Conservation (phyloP, 2,797 vertebrate species). For the Heterohyrax brucei region DNA sequence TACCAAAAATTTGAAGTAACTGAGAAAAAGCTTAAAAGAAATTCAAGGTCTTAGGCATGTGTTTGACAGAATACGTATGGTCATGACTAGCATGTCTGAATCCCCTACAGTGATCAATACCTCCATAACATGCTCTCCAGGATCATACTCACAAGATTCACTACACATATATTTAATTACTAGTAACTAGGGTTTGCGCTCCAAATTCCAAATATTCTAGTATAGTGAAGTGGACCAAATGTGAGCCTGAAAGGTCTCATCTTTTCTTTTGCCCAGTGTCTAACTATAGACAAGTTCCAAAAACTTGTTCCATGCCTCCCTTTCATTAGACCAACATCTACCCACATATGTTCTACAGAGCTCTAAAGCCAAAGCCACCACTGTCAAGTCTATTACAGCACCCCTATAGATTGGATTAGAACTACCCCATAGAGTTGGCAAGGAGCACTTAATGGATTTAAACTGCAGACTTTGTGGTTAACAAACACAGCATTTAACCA, state of each 20-base stretch:
- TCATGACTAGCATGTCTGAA: background rate
- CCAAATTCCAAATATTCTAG: background rate
- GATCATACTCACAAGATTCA: background rate
- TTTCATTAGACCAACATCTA: background rate
- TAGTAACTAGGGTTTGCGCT: background rate
- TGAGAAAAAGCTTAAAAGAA: background rate
- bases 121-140: background rate
- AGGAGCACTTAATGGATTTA: too few relatives aligned
- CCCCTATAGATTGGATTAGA: too few relatives aligned
- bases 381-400: too few relatives aligned
- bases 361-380: background rate
- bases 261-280: background rate
- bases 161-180: background rate
- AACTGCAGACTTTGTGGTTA: too few relatives aligned
- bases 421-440: too few relatives aligned
- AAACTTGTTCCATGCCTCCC: background rate
- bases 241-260: background rate
- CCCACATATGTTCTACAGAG: background rate
- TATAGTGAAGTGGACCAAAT: background rate
- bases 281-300: background rate
- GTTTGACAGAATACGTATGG: background rate
- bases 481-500: too few relatives aligned
- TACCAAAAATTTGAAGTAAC: background rate
- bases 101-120: background rate
- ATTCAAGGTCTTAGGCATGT: background rate